Evolutionary conservation across 2,113 vertebrate species (phyloP), one percentile per base, ranked within the genome.

Genomic region (Heptranchias perlo): DNA sequence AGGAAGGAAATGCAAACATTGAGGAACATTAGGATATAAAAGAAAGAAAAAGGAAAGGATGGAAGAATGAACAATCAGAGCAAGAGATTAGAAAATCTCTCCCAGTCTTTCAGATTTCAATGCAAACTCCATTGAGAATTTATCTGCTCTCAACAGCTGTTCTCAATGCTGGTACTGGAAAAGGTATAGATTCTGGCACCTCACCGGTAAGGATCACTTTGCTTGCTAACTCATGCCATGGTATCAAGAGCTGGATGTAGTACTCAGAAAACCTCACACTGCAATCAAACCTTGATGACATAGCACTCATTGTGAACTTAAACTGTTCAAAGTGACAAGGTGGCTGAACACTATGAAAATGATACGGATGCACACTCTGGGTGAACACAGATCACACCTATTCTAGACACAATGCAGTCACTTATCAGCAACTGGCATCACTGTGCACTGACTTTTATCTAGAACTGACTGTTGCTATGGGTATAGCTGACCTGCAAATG

Each of bases 101-200:
- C 35, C 44, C 62, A 94, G 92, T 94, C 92, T 94, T 94, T 73
- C 64, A 49, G 65, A 95, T 69, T 95, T 95, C 64, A 95, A 18
- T 69, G 94, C 94, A 95, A 95, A 69, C 39, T 95, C 64, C 62
- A 67, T 73, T 67, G 94, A 95, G 94, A 69, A 95, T 95, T 95
- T 69, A 95, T 95, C 94, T 95, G 62, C 94, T 95, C 94, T 95
- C 94, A 95, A 95, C 94, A 95, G 94, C 94, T 95, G 93, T 65
- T 95, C 93, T 69, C 93, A 49, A 67, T 49, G 64, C 62, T 95
- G 94, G 94, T 95, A 95, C 93, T 69, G 93, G 28, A 69, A 95
- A 47, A 73, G 94, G 65, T 95, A 52, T 52, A 95, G 94, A 73
- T 95, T 95, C 94, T 69, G 94, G 65, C 94, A 95, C 25, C 65